phyloP scores from a whole-genome alignment of 2,113 vertebrate genomes.

The Tretioscincus oriximinensis region DNA sequence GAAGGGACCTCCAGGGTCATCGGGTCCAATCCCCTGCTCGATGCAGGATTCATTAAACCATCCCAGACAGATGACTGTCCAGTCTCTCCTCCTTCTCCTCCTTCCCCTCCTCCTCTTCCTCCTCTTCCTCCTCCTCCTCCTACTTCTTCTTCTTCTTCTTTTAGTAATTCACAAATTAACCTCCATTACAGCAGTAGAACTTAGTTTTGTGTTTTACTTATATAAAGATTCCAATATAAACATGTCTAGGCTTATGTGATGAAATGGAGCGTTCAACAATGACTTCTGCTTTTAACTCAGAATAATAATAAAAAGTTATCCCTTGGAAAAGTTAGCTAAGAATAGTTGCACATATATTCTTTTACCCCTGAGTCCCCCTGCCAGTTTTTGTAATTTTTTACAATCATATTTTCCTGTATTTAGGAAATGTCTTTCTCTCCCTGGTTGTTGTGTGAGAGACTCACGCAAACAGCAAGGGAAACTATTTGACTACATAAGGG shows the following conservation, averaged over 20 bases:
- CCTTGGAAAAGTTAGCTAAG: conserved; percentile 12
- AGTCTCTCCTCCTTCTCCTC: too few relatives aligned
- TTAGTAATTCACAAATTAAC: too few relatives aligned
- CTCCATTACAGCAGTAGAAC: too few relatives aligned
- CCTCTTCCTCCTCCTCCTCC: too few relatives aligned
- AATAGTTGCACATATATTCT: not conserved
- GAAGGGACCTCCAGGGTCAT: too few relatives aligned
- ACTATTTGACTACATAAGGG: conserved; percentile 22
- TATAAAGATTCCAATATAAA: too few relatives aligned
- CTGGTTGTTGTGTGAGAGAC: conserved; percentile 1
- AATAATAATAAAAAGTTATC: conserved; percentile 9
- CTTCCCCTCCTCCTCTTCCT: too few relatives aligned
- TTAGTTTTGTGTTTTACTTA: too few relatives aligned
- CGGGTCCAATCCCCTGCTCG: too few relatives aligned
- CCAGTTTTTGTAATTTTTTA: conserved; percentile 29
- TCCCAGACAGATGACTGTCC: too few relatives aligned
- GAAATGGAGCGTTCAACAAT: not conserved
- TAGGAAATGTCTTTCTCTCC: conserved; percentile 27
- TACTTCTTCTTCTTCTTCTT: too few relatives aligned
- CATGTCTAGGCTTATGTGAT: not conserved
- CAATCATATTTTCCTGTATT: conserved; percentile 25
- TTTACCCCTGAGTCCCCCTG: conserved; percentile 15
- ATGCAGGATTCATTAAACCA: too few relatives aligned
- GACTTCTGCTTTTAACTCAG: conserved; percentile 1
- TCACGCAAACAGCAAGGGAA: conserved; percentile 22